A percentile compares a stretch with the other conserved stretches of the same genome.
phyloP scores from a whole-genome alignment of 2,797 vertebrate genomes.

The Staurois parvus region DNA sequence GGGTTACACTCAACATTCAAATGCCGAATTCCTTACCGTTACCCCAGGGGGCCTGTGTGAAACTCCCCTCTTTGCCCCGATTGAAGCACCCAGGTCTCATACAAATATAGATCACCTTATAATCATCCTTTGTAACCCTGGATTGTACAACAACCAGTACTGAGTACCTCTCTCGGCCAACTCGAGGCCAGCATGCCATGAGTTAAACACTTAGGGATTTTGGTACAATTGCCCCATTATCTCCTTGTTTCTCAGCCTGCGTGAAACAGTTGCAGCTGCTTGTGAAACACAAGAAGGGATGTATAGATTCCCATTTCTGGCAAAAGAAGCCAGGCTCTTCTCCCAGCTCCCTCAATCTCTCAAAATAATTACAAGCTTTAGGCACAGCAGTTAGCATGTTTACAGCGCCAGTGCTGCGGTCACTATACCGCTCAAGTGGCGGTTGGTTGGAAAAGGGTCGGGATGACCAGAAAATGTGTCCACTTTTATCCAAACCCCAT shows the following conservation, averaged over 20 bases:
- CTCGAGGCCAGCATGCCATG: neutral
- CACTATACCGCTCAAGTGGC: neutral
- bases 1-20: neutral
- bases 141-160: neutral
- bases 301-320: neutral
- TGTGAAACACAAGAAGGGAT: slow-evolving; percentile 11
- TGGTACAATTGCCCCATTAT: slow-evolving; percentile 31
- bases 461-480: neutral
- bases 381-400: neutral
- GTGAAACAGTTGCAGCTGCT: slow-evolving; percentile 42
- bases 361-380: neutral
- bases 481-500: too few relatives aligned
- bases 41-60: neutral
- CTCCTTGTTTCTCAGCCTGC: neutral
- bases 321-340: neutral
- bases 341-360: neutral
- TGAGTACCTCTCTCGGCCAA: neutral
- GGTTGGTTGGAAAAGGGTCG: neutral
- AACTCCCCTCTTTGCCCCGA: neutral
- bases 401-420: neutral
- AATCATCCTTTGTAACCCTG: neutral
- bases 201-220: slow-evolving; percentile 27
- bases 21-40: neutral
- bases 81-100: neutral
- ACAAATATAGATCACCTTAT: neutral